Evolutionary conservation across 2,113 vertebrate species (phyloP).

Genomic region (Alosa alosa): DNA sequence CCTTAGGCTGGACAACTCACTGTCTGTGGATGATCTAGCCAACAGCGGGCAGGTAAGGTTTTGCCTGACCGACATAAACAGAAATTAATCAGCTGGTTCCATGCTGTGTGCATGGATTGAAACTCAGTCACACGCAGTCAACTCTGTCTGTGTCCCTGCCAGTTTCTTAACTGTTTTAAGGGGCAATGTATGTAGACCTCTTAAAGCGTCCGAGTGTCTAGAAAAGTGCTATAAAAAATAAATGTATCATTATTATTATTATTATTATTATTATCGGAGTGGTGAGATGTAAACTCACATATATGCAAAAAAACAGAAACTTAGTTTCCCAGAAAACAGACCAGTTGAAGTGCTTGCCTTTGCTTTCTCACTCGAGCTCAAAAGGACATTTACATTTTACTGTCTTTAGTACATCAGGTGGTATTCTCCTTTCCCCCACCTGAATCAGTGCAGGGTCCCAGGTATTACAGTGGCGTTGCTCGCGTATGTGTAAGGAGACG

Average conservation of each 20-base stretch:
- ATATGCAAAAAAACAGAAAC: too few relatives aligned
- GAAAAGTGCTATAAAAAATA: too few relatives aligned
- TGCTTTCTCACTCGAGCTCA: too few relatives aligned
- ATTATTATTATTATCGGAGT: too few relatives aligned
- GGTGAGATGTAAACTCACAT: too few relatives aligned
- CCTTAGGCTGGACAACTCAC: slow-evolving; percentile 85
- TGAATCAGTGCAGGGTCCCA: not conserved
- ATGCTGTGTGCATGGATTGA: not conserved
- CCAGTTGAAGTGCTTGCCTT: too few relatives aligned
- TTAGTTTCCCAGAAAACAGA: too few relatives aligned
- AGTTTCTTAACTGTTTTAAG: not conserved
- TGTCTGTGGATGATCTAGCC: slow-evolving; percentile 95
- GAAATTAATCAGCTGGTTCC: not conserved
- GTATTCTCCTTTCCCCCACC: not conserved
- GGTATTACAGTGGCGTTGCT: not conserved
- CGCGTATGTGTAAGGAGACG: not conserved
- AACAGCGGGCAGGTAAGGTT: slow-evolving; percentile 90
- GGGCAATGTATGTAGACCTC: too few relatives aligned
- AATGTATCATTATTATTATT: too few relatives aligned
- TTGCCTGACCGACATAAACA: not conserved
- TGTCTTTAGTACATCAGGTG: too few relatives aligned
- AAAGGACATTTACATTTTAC: too few relatives aligned
- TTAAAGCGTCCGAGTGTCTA: too few relatives aligned
- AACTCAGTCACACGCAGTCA: not conserved
- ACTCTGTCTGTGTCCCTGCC: not conserved